Conservation (phyloP, 2,888 invertebrate genomes). For the Ochropacha duplaris region DNA sequence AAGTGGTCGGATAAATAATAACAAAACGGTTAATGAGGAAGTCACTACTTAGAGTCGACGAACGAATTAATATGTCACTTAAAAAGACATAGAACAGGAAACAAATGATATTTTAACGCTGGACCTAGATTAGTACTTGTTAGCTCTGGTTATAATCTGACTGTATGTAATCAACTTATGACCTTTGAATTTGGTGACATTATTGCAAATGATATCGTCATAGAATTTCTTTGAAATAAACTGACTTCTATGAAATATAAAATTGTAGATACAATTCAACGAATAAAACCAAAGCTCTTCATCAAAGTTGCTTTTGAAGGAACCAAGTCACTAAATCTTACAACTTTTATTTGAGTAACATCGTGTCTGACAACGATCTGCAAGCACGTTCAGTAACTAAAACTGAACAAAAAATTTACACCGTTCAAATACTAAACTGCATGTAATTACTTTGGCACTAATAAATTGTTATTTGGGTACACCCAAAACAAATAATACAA, state of each 20-base stretch:
- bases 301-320: too few relatives aligned
- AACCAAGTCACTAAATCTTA: neutral
- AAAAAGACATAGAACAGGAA: conserved; percentile 72
- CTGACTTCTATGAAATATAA: neutral
- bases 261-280: neutral
- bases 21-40: conserved; percentile 79
- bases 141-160: conserved; percentile 49
- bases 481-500: conserved; percentile 29
- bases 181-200: conserved; percentile 2
- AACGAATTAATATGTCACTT: conserved; percentile 76
- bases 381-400: neutral
- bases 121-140: conserved; percentile 72
- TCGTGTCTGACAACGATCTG: neutral
- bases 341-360: neutral
- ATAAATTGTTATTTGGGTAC: conserved; percentile 12
- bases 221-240: neutral
- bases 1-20: conserved; percentile 69
- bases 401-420: neutral
- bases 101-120: conserved; percentile 70
- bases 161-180: conserved; percentile 28
- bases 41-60: conserved; percentile 69
- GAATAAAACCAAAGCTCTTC: neutral
- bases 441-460: neutral
- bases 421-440: neutral
- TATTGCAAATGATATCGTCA: neutral